Percentiles rank a stretch among this genome's conserved stretches.
Evolutionary conservation across 2,113 vertebrate species (phyloP).

Genomic region (Brachyhypopomus occidentalis): DNA sequence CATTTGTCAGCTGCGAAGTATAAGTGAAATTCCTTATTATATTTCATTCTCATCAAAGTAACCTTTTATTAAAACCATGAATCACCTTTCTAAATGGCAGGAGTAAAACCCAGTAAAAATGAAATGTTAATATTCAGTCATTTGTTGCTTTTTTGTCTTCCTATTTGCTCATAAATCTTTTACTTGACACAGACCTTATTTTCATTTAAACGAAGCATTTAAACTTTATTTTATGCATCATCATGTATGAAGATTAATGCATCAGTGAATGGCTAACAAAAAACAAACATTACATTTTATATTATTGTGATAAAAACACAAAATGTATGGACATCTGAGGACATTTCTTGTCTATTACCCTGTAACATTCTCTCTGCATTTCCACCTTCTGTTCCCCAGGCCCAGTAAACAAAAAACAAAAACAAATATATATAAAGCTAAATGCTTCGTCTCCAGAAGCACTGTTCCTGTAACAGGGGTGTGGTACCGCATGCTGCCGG

Average conservation of each 20-base stretch:
- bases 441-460: background rate
- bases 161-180: constrained; percentile 11
- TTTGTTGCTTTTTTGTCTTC: background rate
- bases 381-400: too few relatives aligned
- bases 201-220: background rate
- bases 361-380: too few relatives aligned
- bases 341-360: too few relatives aligned
- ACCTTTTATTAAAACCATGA: constrained; percentile 27
- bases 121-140: background rate
- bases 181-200: background rate
- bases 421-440: too few relatives aligned
- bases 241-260: too few relatives aligned
- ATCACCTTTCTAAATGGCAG: constrained; percentile 23
- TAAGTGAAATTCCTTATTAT: constrained; percentile 9
- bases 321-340: too few relatives aligned
- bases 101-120: background rate
- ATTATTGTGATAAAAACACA: too few relatives aligned
- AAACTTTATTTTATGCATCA: background rate
- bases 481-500: background rate
- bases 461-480: constrained; percentile 6
- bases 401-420: too few relatives aligned
- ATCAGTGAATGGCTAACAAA: too few relatives aligned
- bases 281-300: too few relatives aligned
- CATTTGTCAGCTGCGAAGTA: background rate
- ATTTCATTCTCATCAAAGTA: background rate